Evolutionary conservation across 2,113 vertebrate species (phyloP).

Genomic region (Oryzias woworae): DNA sequence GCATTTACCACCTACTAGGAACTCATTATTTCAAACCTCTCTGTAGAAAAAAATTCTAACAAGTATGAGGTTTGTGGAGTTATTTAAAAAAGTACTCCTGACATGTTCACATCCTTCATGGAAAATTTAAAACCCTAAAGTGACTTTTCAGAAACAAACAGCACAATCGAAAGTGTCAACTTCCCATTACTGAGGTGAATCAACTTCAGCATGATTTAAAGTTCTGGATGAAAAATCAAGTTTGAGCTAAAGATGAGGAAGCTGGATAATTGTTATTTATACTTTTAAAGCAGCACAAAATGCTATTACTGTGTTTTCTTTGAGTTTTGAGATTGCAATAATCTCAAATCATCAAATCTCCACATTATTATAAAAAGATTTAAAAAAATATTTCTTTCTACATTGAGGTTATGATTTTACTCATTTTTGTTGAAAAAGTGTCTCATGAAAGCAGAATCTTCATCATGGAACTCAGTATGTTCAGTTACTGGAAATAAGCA

Average conservation of each 20-base stretch:
- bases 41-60: too few relatives aligned
- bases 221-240: background rate
- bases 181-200: background rate
- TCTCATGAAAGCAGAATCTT: constrained; percentile 27
- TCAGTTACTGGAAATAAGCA: constrained; percentile 28
- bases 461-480: constrained; percentile 14
- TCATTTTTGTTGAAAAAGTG: constrained; percentile 4
- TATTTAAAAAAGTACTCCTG: too few relatives aligned
- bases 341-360: background rate
- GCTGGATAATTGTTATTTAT: background rate
- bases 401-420: constrained; percentile 23
- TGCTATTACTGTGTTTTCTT: too few relatives aligned
- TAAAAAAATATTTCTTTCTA: background rate
- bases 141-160: too few relatives aligned
- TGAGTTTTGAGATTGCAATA: too few relatives aligned
- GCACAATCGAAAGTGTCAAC: background rate
- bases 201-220: background rate
- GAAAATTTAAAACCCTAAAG: too few relatives aligned
- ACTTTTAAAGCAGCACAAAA: background rate
- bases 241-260: background rate
- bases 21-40: too few relatives aligned
- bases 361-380: background rate
- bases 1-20: too few relatives aligned
- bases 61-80: too few relatives aligned
- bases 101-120: too few relatives aligned